Evolutionary conservation across 1,140 invertebrate genomes (phyloP).

Genomic region (Ostrea denselamellosa): DNA sequence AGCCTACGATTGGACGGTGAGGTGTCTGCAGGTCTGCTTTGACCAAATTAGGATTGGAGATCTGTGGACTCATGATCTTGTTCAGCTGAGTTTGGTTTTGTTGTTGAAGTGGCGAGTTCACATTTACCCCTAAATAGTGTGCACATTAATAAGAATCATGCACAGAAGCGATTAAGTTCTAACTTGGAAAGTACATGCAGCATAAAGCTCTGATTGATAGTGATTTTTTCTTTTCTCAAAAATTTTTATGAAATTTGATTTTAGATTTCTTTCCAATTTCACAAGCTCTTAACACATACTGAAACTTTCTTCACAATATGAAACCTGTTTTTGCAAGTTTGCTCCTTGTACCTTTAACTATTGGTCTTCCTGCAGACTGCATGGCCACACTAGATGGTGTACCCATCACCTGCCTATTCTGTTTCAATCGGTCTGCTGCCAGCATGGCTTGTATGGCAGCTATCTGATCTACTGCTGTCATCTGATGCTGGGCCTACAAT

Average conservation of each 20-base stretch:
- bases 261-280: no score
- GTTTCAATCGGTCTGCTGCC: constrained; percentile 12
- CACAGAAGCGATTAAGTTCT: no score
- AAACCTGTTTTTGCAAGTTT: not conserved
- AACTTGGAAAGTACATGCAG: no score
- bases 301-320: not conserved
- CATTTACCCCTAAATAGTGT: not conserved
- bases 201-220: no score
- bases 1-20: constrained; percentile 52
- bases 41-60: not conserved
- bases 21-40: constrained; percentile 33
- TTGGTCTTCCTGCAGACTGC: constrained; percentile 68
- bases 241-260: no score
- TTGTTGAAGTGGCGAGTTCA: not conserved
- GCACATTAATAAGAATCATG: not conserved
- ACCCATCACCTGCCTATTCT: constrained; percentile 57
- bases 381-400: constrained; percentile 45
- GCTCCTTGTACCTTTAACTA: constrained; percentile 72
- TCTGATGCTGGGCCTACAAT: not conserved
- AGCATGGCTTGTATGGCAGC: constrained; percentile 34
- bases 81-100: constrained; percentile 1
- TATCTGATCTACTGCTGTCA: not conserved
- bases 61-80: constrained; percentile 4
- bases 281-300: not conserved
- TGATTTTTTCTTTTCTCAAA: no score